These are phyloP conservation scores for Manis crassicaudata DNA, from an alignment of 2,797 vertebrate species.

Conservation along the genomic window DNA sequence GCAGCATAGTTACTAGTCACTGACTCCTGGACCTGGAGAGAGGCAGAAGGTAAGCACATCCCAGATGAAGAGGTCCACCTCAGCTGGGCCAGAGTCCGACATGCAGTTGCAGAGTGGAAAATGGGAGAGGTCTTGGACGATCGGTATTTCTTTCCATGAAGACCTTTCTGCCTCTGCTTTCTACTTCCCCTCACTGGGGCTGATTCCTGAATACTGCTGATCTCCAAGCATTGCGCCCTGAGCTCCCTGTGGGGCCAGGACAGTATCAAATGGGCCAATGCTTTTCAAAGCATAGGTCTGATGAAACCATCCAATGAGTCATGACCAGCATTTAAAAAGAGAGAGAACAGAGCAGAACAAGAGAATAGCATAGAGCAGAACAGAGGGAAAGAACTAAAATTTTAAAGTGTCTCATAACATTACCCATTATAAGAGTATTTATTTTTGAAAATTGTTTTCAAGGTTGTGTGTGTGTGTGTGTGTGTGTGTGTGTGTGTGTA, in stretches of 20 bases:
- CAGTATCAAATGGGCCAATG: neutral
- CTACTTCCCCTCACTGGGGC: neutral
- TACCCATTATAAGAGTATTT: neutral
- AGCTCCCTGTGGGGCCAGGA: no score
- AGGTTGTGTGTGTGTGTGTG: neutral
- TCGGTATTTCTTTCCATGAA: no score
- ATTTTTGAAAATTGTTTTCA: neutral
- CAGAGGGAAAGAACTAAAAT: neutral
- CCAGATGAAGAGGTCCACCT: neutral
- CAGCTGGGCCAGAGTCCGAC: neutral
- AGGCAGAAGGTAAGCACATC: neutral
- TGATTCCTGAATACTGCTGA: neutral
- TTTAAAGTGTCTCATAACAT: neutral
- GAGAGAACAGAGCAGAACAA: neutral
- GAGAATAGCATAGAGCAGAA: neutral
- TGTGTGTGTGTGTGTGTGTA: neutral
- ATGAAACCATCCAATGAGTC: neutral
- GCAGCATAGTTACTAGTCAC: neutral
- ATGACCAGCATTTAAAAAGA: neutral
- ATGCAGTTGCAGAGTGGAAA: neutral
- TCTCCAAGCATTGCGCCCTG: neutral
- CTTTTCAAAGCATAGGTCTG: neutral
- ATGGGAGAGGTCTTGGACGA: neutral
- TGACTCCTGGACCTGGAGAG: neutral
- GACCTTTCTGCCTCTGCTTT: neutral